These are phyloP conservation scores for Hermodice carunculata DNA, from an alignment of 2,888 invertebrate genomes.

Conservation along the genomic window DNA sequence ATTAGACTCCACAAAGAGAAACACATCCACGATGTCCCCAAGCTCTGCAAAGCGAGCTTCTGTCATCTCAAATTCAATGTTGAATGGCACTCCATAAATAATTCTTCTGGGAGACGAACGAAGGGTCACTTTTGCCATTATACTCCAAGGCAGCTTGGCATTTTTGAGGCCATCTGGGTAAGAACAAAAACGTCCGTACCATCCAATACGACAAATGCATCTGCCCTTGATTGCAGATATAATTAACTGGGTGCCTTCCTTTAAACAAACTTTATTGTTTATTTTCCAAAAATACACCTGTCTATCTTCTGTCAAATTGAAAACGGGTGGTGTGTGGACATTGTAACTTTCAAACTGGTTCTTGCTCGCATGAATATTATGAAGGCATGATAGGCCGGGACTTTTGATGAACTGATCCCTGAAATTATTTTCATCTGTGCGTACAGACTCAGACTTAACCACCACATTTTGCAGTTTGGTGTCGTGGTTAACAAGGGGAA, in stretches of 20 bases:
- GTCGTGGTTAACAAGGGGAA: too few species aligned
- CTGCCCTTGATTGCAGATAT: background rate
- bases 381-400: too few species aligned
- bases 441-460: too few species aligned
- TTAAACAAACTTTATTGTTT: background rate
- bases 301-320: background rate
- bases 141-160: background rate
- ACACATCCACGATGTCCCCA: conserved; percentile 16
- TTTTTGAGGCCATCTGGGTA: background rate
- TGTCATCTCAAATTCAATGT: conserved; percentile 15
- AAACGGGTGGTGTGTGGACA: background rate
- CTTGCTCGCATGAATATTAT: too few species aligned
- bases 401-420: too few species aligned
- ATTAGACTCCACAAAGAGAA: conserved; percentile 10
- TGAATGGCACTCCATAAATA: conserved; percentile 14
- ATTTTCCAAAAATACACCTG: background rate
- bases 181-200: background rate
- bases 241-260: too few species aligned
- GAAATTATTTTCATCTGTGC: too few species aligned
- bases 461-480: too few species aligned
- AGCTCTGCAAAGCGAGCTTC: conserved; percentile 5
- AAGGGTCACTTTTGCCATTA: background rate
- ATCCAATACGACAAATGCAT: background rate
- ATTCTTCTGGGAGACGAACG: background rate
- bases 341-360: too few species aligned